A percentile compares a stretch with the other conserved stretches of the same genome.
These are phyloP conservation scores for Thelaira solivaga DNA, from an alignment of 2,888 invertebrate genomes.

Conservation along the genomic window DNA sequence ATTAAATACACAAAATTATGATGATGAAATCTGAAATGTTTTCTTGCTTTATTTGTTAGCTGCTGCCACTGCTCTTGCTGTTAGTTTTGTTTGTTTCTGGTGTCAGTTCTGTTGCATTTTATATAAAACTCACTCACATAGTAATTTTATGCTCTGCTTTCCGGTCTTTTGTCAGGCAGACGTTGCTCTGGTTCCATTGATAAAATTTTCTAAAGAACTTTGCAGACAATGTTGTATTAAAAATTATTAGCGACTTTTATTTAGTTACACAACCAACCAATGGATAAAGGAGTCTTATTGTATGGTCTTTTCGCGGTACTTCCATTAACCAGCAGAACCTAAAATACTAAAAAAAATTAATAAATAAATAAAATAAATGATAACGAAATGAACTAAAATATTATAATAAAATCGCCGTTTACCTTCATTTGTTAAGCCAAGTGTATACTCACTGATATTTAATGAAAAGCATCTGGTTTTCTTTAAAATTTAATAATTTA, in stretches of 20 bases:
- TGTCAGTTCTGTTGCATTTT: too few species aligned
- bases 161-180: constrained; percentile 58
- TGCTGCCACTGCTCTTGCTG: background rate
- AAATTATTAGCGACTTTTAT: constrained; percentile 36
- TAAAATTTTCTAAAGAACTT: constrained; percentile 37
- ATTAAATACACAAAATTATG: background rate
- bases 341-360: background rate
- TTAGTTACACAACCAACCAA: background rate
- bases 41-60: background rate
- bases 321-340: background rate
- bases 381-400: constrained; percentile 4
- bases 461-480: constrained; percentile 12
- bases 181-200: constrained; percentile 37
- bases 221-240: constrained; percentile 43
- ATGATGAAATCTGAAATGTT: constrained; percentile 19
- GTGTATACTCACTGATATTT: constrained; percentile 26
- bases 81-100: background rate
- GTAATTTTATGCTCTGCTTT: constrained; percentile 43
- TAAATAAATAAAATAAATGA: background rate
- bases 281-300: constrained; percentile 1
- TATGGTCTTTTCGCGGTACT: background rate
- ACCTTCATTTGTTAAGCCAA: constrained; percentile 45
- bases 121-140: constrained; percentile 25
- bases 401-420: constrained; percentile 47
- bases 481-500: background rate